These are phyloP conservation scores for Acanthiza pusilla DNA, from an alignment of 2,797 vertebrate species.

Conservation along the genomic window DNA sequence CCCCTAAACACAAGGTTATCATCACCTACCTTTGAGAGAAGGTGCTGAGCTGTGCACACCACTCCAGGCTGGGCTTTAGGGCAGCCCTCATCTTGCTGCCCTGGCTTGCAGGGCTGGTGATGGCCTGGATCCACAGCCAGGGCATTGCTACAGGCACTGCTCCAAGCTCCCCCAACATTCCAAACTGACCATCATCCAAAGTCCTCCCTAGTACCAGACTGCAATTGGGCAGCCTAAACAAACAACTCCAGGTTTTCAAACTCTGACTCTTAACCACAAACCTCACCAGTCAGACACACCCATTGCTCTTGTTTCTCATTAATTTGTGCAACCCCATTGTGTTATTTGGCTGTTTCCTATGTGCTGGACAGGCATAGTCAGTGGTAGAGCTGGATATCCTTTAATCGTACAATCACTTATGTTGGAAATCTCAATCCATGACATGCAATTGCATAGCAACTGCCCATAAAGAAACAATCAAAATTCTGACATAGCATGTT, in stretches of 20 bases:
- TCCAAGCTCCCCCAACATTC: not conserved
- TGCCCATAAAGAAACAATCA: not conserved
- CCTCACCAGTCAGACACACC: not conserved
- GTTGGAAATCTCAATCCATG: not conserved
- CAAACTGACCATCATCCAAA: not conserved
- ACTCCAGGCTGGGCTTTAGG: fast-evolving
- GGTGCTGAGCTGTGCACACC: not conserved
- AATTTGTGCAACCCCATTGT: not conserved
- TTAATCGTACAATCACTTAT: not conserved
- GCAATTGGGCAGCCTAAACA: not conserved
- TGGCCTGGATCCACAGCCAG: fast-evolving
- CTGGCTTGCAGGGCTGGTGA: not conserved
- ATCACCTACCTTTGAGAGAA: not conserved
- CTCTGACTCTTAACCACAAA: not conserved
- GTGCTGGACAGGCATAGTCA: not conserved
- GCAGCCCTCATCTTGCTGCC: not conserved
- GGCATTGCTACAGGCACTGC: not conserved
- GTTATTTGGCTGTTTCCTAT: not conserved
- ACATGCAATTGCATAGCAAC: not conserved
- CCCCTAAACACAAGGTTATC: not conserved
- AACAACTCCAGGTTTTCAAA: not conserved
- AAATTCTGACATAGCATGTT: not conserved
- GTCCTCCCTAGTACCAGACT: not conserved
- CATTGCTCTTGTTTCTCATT: not conserved
- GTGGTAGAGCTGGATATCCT: not conserved